Evolutionary conservation across 2,888 invertebrate genomes (phyloP), one percentile per base, ranked within the genome.

Genomic region (Leptarthrus brevirostris): DNA sequence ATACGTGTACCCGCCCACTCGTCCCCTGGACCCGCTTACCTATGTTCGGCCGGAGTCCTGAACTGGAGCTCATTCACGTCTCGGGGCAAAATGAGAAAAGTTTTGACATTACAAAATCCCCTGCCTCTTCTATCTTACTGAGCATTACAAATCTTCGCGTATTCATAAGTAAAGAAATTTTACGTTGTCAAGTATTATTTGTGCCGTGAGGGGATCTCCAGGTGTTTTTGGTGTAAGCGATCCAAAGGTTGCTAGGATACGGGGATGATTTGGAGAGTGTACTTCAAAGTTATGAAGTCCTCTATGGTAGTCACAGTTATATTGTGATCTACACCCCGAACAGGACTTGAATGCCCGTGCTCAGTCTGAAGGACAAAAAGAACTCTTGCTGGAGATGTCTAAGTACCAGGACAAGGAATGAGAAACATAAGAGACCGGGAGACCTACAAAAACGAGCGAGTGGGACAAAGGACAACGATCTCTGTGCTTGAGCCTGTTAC

Each of bases 391-490:
- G 24, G 26, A 26, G 47, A 16, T 66, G 64, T 66, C 47, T 66
- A 47, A 66, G 64, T 66, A 24, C 36, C 36, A 40, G 47, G 61
- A 20, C 20, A 18, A 40, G 18, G 64, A 16, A 26, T 10, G 47
- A 24, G 8, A 2, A n/a, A 16, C 26, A 24, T 22, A 47, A 26
- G 44, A 34, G 26, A 66, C 47, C 24, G 24, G 47, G 24, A 26
- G 64, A 26, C 47, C 64, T 66, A 47, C 16, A 66, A 47, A 66
- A 66, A 8, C 22, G n/a, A n/a, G 22, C 24, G 64, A 47, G 26
- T 66, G 47, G 24, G 47, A 66, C 64, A 66, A 66, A 66, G 64
- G 47, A 66, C 64, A 66, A 66, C 47, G 64, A 66, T 47, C 64
- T 34, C 64, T 40, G 24, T 66, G 10, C 14, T n/a, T 22, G 14